These are phyloP conservation scores for Myripristis jacobus DNA, from an alignment of 2,797 vertebrate species.

Conservation along the genomic window DNA sequence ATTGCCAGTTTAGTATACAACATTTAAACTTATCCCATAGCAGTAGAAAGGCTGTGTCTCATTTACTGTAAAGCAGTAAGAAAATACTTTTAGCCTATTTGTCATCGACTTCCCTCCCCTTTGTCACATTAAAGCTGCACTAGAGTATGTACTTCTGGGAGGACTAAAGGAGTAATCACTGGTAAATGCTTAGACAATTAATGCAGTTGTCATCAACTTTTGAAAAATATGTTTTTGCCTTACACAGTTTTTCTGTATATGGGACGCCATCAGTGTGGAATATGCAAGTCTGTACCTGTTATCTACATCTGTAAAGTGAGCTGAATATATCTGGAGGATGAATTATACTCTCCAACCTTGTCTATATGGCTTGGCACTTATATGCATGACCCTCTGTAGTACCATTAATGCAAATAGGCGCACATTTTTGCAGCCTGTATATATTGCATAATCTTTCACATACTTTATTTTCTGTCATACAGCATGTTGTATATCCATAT, in stretches of 20 bases:
- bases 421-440: too few species aligned
- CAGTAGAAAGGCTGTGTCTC: constrained; percentile 18
- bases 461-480: too few species aligned
- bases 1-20: constrained; percentile 39
- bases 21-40: constrained; percentile 37
- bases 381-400: neutral
- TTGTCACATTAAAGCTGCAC: constrained; percentile 26
- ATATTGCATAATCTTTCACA: too few species aligned
- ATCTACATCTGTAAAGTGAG: too few species aligned
- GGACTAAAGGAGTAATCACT: neutral
- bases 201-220: neutral
- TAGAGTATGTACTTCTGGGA: constrained; percentile 16
- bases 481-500: too few species aligned
- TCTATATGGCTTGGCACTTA: neutral
- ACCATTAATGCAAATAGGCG: too few species aligned
- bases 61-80: constrained; percentile 17
- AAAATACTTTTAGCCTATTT: constrained; percentile 22
- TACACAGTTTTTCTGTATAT: constrained; percentile 11
- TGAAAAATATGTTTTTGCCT: neutral
- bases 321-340: neutral
- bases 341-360: neutral
- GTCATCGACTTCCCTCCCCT: neutral
- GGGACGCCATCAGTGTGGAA: neutral
- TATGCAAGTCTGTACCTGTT: neutral
- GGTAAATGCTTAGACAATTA: constrained; percentile 27